Conservation (phyloP, 2,113 vertebrate genomes). For the Strix uralensis region DNA sequence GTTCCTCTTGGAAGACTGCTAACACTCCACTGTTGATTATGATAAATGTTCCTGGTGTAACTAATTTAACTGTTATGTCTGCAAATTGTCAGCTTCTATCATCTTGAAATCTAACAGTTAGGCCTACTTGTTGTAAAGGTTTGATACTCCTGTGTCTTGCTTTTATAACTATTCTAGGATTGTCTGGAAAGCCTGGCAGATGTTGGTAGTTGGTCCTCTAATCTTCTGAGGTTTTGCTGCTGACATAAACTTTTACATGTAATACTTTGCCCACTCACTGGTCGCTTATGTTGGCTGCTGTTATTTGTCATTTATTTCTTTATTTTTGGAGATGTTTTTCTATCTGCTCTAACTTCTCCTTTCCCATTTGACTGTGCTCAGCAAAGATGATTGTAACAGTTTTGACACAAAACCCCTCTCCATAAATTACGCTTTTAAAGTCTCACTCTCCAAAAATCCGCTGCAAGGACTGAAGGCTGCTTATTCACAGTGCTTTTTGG, state of each 20-base stretch:
- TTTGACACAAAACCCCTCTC: not conserved
- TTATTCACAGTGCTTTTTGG: not conserved
- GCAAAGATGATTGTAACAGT: not conserved
- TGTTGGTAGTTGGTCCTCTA: not conserved
- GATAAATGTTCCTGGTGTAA: not conserved
- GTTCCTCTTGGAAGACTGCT: not conserved
- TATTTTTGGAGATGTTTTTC: not conserved
- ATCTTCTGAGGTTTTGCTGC: not conserved
- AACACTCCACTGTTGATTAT: not conserved
- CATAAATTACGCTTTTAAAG: not conserved
- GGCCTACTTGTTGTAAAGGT: not conserved
- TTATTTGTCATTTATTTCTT: not conserved
- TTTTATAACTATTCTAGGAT: not conserved
- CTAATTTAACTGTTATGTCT: not conserved
- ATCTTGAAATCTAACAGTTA: not conserved
- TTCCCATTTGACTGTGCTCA: not conserved
- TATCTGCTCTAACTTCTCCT: not conserved
- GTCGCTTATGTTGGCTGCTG: not conserved
- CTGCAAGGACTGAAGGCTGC: not conserved
- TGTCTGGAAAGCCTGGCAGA: not conserved
- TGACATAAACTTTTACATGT: not conserved
- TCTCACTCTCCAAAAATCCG: not conserved
- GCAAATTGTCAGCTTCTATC: not conserved
- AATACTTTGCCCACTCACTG: not conserved
- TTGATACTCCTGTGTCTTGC: not conserved